Conservation (phyloP, 1,140 invertebrate species). For the Leptestheria dahalacensis region DNA sequence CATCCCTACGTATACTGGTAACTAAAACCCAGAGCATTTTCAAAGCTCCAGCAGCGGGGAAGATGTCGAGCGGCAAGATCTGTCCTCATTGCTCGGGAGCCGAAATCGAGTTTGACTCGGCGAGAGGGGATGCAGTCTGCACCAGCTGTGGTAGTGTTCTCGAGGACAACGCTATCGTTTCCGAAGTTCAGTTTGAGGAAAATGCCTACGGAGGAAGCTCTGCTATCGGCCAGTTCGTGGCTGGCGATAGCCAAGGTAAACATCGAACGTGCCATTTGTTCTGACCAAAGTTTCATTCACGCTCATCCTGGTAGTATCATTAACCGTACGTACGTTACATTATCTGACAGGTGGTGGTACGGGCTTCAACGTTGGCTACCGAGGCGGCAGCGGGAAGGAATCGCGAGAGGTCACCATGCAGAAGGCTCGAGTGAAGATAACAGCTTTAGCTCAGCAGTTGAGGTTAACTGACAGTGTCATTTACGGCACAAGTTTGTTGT, state of each 20-base stretch:
- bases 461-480: conserved; percentile 27
- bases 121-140: conserved; percentile 87
- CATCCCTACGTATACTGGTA: too few species aligned
- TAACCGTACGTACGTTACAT: not conserved
- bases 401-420: conserved; percentile 76
- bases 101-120: conserved; percentile 84
- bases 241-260: conserved; percentile 71
- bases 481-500: not conserved
- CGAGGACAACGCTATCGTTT: conserved; percentile 91
- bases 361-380: conserved; percentile 11
- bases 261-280: too few species aligned
- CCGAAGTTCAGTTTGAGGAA: conserved; percentile 91
- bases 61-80: conserved; percentile 22
- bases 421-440: conserved; percentile 71
- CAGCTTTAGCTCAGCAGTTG: conserved; percentile 57
- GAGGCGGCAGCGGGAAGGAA: conserved; percentile 43
- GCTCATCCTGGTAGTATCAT: not conserved
- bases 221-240: conserved; percentile 83
- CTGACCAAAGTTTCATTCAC: conserved; percentile 39
- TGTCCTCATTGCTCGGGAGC: conserved; percentile 86
- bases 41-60: too few species aligned
- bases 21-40: too few species aligned
- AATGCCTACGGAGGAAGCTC: conserved; percentile 70
- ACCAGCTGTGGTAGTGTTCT: conserved; percentile 89
- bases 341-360: not conserved